Conservation (phyloP, 2,113 vertebrate genomes). For the Ciconia stormi region DNA sequence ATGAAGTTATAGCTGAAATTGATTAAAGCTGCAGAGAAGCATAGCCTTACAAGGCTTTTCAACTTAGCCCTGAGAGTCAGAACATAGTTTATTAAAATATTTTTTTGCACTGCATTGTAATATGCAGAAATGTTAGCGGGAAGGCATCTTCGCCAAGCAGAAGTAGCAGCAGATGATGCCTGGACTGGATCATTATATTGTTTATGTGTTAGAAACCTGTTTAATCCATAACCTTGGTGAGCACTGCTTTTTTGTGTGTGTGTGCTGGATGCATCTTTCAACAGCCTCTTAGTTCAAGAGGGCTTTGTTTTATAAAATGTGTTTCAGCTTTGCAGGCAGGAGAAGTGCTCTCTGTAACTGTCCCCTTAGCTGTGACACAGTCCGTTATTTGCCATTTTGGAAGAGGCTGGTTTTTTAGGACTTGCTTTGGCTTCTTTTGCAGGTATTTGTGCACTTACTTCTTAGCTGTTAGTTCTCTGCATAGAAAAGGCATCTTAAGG, state of each 20-base stretch:
- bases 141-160: not conserved
- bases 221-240: not conserved
- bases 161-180: not conserved
- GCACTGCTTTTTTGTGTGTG: not conserved
- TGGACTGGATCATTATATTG: not conserved
- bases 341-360: not conserved
- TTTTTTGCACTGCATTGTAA: not conserved
- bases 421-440: not conserved
- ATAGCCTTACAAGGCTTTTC: constrained; percentile 55
- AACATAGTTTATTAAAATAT: not conserved
- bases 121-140: not conserved
- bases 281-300: constrained; percentile 43
- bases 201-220: constrained; percentile 26
- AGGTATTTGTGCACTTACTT: not conserved
- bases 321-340: constrained; percentile 32
- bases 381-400: not conserved
- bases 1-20: constrained; percentile 51
- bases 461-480: not conserved
- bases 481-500: not conserved
- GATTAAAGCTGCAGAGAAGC: constrained; percentile 25
- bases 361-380: not conserved
- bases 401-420: not conserved
- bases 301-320: constrained; percentile 16
- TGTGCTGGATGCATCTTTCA: constrained; percentile 26
- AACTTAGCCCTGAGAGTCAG: constrained; percentile 10